Evolutionary conservation across 2,113 vertebrate species (phyloP), one percentile per base, ranked within the genome.

Genomic region (Jaculus jaculus): DNA sequence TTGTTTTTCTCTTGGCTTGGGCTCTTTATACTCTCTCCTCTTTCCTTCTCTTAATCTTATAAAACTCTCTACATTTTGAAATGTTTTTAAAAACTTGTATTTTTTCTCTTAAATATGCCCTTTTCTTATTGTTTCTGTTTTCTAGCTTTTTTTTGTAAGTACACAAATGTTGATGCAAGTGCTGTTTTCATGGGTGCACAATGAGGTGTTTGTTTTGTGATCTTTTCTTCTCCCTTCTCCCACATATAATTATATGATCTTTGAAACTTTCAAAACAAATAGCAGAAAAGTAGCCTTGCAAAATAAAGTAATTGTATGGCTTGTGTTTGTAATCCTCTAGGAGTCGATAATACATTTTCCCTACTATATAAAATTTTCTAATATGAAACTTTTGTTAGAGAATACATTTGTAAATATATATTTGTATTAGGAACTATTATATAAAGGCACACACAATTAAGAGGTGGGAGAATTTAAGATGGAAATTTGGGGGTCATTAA

Each of bases 211-310:
- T 94, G 34, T 95, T 97, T 97, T 95, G 17, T 90, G 90, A 90
- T 72, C 69, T 73, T 93, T 89, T 96, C 54, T 94, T 95, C 68
- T 92, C n/a, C 69, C 58, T 74, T 58, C 90, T 94, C 90, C 79
- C 26, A 89, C 34, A 92, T 0, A 0, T 47, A 97, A 97, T 95
- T 93, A 89, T 85, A 87, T 79, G 80, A 85, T 77, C 93, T 92
- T 90, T 92, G 94, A 94, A 93, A 71, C n/a, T 75, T 96, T 72
- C 89, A 96, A 93, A 97, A 96, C 80, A 97, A 92, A 96, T 84
- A 51, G 37, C 54, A 97, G 85, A 96, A 90, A 96, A 93, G 74
- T 89, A 58, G 90, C 65, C 83, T 94, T 96, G 96, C 87, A 84
- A 96, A 96, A 94, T 51, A 81, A 94, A 93, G 84, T 84, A 94